These are phyloP conservation scores for Syritta pipiens DNA, from an alignment of 2,888 invertebrate species.

Conservation along the genomic window DNA sequence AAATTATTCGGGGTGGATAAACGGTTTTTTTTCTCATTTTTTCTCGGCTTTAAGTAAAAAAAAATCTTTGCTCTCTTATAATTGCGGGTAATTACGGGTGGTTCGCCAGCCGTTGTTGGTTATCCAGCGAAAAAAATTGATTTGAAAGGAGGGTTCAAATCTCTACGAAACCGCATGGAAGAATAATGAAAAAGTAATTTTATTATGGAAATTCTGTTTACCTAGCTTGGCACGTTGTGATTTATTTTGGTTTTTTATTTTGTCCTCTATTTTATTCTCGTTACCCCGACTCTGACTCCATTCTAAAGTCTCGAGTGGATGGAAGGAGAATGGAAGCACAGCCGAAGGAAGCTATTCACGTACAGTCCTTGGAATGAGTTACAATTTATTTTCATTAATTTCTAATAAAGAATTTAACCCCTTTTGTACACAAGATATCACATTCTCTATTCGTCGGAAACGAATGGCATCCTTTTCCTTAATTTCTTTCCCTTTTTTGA, in stretches of 20 bases:
- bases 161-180: slow-evolving; percentile 47
- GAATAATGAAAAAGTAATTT: slow-evolving; percentile 69
- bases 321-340: slow-evolving; percentile 9
- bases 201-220: slow-evolving; percentile 69
- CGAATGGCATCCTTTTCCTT: slow-evolving; percentile 46
- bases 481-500: slow-evolving; percentile 50
- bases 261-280: slow-evolving; percentile 55
- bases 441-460: slow-evolving; percentile 37
- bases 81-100: slow-evolving; percentile 61
- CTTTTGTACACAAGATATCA: slow-evolving; percentile 54
- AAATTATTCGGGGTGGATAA: background rate
- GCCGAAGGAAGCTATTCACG: slow-evolving; percentile 35
- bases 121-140: slow-evolving; percentile 28
- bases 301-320: slow-evolving; percentile 5
- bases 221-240: slow-evolving; percentile 57
- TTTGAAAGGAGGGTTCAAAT: slow-evolving; percentile 43
- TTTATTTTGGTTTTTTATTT: slow-evolving; percentile 49
- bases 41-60: background rate
- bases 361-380: slow-evolving; percentile 42
- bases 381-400: slow-evolving; percentile 69
- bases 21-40: slow-evolving; percentile 1
- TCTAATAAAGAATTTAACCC: slow-evolving; percentile 69
- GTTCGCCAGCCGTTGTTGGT: slow-evolving; percentile 26
- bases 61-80: slow-evolving; percentile 37
- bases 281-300: slow-evolving; percentile 12